phyloP scores from a whole-genome alignment of 1,140 invertebrate genomes.

The Drusus annulatus region DNA sequence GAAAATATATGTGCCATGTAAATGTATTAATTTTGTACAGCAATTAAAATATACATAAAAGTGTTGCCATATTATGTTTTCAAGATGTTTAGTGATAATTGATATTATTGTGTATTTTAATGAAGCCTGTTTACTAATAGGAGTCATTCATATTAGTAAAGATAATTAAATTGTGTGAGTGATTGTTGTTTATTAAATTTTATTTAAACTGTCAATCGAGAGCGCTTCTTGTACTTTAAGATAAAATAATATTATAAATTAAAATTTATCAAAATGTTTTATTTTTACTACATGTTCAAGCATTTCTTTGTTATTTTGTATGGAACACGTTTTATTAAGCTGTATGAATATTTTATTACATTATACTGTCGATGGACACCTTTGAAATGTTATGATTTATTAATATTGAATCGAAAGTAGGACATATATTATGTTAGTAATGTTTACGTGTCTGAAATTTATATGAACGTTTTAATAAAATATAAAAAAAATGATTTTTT shows the following conservation, averaged over 20 bases:
- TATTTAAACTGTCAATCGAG: too few species aligned
- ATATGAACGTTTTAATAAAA: conserved; percentile 35
- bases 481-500: background rate
- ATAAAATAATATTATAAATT: background rate
- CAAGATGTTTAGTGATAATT: too few species aligned
- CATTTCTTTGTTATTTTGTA: background rate
- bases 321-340: background rate
- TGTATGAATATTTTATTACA: background rate
- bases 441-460: conserved; percentile 22
- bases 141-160: too few species aligned
- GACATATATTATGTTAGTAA: background rate
- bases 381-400: background rate
- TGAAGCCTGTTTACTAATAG: too few species aligned
- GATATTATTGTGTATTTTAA: too few species aligned
- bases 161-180: too few species aligned
- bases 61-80: too few species aligned
- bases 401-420: background rate
- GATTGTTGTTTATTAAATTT: too few species aligned
- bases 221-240: too few species aligned
- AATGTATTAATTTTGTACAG: too few species aligned
- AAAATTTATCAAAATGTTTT: background rate
- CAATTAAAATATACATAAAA: too few species aligned
- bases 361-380: background rate
- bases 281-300: background rate
- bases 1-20: too few species aligned